Evolutionary conservation across 2,113 vertebrate genomes (phyloP).

Genomic region (Gambusia affinis): DNA sequence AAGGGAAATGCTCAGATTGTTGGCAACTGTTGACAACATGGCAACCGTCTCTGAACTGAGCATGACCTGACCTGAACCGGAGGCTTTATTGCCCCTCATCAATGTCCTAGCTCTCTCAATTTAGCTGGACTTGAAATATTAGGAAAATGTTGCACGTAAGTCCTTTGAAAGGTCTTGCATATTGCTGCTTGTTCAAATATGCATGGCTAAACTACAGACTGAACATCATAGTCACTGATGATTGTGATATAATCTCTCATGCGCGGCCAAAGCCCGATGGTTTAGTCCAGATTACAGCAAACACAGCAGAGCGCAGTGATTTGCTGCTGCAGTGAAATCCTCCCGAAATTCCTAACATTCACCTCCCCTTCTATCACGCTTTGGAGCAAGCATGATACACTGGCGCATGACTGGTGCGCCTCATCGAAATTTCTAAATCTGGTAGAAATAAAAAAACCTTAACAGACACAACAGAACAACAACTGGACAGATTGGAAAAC

Average conservation of each 20-base stretch:
- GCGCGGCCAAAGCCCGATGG: constrained; percentile 55
- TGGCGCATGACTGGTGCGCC: neutral
- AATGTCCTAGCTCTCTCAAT: neutral
- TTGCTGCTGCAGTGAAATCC: constrained; percentile 52
- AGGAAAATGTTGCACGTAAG: neutral
- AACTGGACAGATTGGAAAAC: neutral
- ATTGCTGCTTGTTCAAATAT: neutral
- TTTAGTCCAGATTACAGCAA: constrained; percentile 71
- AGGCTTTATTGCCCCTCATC: neutral
- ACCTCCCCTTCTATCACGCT: constrained; percentile 2
- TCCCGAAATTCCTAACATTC: constrained; percentile 12
- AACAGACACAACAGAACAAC: neutral
- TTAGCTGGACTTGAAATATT: neutral
- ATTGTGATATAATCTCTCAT: constrained; percentile 57
- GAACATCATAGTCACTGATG: constrained; percentile 15
- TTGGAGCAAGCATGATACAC: neutral
- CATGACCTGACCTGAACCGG: neutral
- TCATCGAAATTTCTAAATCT: neutral
- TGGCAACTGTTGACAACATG: neutral
- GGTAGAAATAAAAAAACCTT: constrained; percentile 1
- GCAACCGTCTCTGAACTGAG: neutral
- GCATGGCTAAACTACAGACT: neutral
- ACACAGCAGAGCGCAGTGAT: constrained; percentile 38
- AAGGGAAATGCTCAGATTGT: neutral
- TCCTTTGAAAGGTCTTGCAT: neutral